Base-by-base conservation (phyloP, 2,888 invertebrate genomes). In the Cataglyphis rosenhaueri region DNA sequence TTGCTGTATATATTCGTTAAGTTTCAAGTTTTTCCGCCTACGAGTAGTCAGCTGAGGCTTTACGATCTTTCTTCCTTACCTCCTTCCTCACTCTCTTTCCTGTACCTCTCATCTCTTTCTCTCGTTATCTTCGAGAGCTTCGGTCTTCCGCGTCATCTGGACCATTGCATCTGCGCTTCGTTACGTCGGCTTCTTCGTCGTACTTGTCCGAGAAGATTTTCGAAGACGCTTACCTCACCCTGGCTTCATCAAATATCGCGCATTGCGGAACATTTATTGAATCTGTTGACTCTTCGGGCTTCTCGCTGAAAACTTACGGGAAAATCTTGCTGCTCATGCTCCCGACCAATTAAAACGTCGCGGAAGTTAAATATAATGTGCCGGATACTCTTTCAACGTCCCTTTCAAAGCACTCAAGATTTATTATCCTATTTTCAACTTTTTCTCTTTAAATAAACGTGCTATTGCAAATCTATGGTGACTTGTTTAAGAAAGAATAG, bases 1-100 rank as follows among this genome's bases (percentile, higher is more conserved):
- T 71, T 70, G 85, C 84, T 85, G 84, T 91, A 90, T 86, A 79
- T 82, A 88, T 89, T 87, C 86, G 90, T 88, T 87, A 85, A 64
- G 84, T 81, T 79, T 82, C 65, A 82, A 89, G 76, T 85, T 88
- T 70, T 86, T 84, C 75, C 83, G 41, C 52, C 75, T 73, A 75
- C 74, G 61, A 71, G 59, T 61, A 66, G 57, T 70, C 41, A 29
- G 55, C 15, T 41, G 75, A 52, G 70, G 21, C 55, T 78, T 41
- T 68, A 75, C 81, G 81, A 70, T 70, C 86, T 76, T 84, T 59
- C 75, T 52, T 70, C 52, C 62, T 70, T 79, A 65, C 29, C 4
- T 48, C 25, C 59, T 55, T 55, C 61, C 82, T 83, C 52, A 52
- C 32, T 61, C 32, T 35, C 35, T n/a, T 9, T 25, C 38, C 12